Base-by-base conservation (phyloP, 2,888 invertebrate genomes). In the Tigriopus californicus region DNA sequence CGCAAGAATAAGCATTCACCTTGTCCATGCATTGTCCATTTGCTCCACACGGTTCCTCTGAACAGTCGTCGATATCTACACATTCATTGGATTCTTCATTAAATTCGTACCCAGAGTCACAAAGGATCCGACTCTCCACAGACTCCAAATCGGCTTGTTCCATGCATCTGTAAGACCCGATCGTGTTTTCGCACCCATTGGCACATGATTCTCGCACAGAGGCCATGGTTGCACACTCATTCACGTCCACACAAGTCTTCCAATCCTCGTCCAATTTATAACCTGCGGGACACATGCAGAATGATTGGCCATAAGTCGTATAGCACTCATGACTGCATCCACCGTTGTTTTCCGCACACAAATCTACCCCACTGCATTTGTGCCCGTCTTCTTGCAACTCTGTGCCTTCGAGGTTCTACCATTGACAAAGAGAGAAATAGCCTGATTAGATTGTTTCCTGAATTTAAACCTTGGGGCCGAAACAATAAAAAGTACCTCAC, bases 1-100 rank as follows among this genome's bases (percentile, higher is more conserved):
- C 69, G 65, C 80, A 80, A 54, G 71, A 70, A 65, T 76, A 79
- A 24, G 75, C 73, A 1, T 79, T 79, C 0, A 74, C 67, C 47
- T 71, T 69, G 66, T 79, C 79, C 58, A 73, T 66, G 65, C 79
- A 79, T 49, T 69, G 68, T 64, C 78, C 75, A 0, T 75, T 74
- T 65, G 77, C 77, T 10, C 76, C 76, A 0, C 75, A 76, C 44
- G 76, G 76, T 53, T 75, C 71, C 1, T 71, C 61, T 70, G 66
- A 75, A 70, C 60, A 71, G 62, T 70, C 70, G 62, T 70, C 66
- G 10, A 68, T 62, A 63, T 70, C 70, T 11, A 42, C 20, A 41
- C 73, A 73, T 33, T 33, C 33, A 33, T 33, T 33, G 62, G 71
- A 71, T 42, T 66, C 64, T 22, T 69, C 68, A 64, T 73, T 71